Base-by-base conservation (phyloP, 2,113 vertebrate species). In the Anguilla rostrata region DNA sequence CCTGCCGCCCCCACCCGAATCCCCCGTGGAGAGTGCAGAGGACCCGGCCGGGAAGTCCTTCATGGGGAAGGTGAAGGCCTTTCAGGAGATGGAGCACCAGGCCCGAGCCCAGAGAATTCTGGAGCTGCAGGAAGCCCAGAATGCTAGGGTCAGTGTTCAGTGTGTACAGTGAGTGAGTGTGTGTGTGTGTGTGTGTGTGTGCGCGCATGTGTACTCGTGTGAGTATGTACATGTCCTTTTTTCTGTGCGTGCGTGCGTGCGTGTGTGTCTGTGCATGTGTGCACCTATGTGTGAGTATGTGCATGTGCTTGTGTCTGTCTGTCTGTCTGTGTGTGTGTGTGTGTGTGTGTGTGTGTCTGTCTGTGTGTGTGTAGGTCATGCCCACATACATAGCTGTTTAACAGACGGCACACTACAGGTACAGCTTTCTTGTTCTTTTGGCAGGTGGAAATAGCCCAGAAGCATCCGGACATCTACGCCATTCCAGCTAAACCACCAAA, bases 61-160 rank as follows among this genome's bases (percentile, higher is more conserved):
- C 86, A 86, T 97, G 89, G 97, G 98, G 49, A 99, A 98, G 95
- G 97, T 99, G 22, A 98, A 99, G 96, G 98, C 98, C 86, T 99
- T 99, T 92, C 97, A 99, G 92, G 96, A 99, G 94, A 98, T 99
- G 97, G 98, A 99, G 89, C 97, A 99, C 90, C 96, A 97, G 90
- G 98, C 98, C 0, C 95, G 96, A 85, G 91, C 97, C 9, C 97
- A 99, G 95, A 96, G 98, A 92, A 94, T 99, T 89, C 96, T 98
- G 90, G 98, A 99, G 91, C 95, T 99, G 18, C 98, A 99, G 83
- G 98, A 99, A 91, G 98, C 98, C 0, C 98, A 99, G 89, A 97
- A 94, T 20, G 98, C 98, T 84, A 94, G 98, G 96, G 98, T 99
- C 92, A 89, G 95, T 92, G 11, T 81, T 56, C 41, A 46, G 53